Evolutionary conservation across 2,797 vertebrate species (phyloP).

Genomic region (Australoheros facetus): DNA sequence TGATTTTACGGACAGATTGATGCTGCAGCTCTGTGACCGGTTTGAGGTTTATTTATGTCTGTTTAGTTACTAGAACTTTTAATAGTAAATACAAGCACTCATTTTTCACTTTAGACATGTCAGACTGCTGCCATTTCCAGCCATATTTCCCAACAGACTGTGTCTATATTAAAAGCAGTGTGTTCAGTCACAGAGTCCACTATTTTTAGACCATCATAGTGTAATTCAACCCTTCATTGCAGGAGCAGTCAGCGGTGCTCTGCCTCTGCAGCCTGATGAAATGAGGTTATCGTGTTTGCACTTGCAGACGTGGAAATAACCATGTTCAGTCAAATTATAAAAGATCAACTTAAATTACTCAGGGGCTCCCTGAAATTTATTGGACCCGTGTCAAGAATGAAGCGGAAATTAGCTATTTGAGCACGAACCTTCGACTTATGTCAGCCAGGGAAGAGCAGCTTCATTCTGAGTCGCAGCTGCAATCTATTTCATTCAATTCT

Average conservation of each 20-base stretch:
- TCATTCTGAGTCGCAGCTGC: conserved; percentile 25
- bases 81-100: conserved; percentile 25
- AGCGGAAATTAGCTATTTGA: conserved; percentile 50
- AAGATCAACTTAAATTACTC: conserved; percentile 51
- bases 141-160: conserved; percentile 45
- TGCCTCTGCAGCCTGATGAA: conserved; percentile 53
- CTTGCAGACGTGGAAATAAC: conserved; percentile 60
- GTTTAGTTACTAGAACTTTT: conserved; percentile 12
- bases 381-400: conserved; percentile 41
- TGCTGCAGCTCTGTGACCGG: conserved; percentile 1
- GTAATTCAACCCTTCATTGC: conserved; percentile 67
- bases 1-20: conserved; percentile 10
- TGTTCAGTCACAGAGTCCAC: conserved; percentile 57
- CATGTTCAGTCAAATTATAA: conserved; percentile 60
- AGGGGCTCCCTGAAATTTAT: conserved; percentile 37
- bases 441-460: conserved; percentile 21
- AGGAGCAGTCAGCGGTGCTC: conserved; percentile 48
- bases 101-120: conserved; percentile 26
- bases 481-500: conserved; percentile 26
- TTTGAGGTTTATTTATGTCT: conserved; percentile 18
- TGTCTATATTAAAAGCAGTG: conserved; percentile 60
- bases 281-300: conserved; percentile 61
- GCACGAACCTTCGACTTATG: conserved; percentile 27
- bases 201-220: conserved; percentile 73
- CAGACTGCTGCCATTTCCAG: conserved; percentile 16